Conservation (phyloP, 2,113 vertebrate genomes). For the Tympanuchus pallidicinctus region DNA sequence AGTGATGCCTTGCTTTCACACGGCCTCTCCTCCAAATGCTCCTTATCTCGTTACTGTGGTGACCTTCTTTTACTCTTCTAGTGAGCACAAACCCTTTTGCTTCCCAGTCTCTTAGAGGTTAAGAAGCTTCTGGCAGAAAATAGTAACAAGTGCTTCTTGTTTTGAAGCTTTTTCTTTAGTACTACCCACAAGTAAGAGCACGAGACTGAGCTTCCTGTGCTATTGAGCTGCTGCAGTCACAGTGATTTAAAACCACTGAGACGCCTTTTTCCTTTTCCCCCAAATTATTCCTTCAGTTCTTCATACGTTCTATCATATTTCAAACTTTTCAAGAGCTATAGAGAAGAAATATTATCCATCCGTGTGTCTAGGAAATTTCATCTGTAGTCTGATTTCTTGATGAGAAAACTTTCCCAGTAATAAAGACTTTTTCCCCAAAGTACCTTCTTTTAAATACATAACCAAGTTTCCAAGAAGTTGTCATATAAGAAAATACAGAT, state of each 20-base stretch:
- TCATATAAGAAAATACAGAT: not conserved
- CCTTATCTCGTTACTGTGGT: not conserved
- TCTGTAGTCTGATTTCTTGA: not conserved
- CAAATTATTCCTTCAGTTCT: not conserved
- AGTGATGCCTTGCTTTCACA: not conserved
- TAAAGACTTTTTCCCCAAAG: not conserved
- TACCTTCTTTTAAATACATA: not conserved
- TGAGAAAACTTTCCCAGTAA: not conserved
- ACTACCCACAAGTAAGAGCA: not conserved
- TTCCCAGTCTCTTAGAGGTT: not conserved
- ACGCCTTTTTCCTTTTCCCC: not conserved
- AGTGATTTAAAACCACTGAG: not conserved
- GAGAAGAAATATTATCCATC: not conserved
- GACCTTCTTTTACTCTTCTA: not conserved
- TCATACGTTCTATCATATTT: not conserved
- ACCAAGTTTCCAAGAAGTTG: not conserved
- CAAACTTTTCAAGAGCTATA: fast-evolving
- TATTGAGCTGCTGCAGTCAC: not conserved
- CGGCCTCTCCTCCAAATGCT: not conserved
- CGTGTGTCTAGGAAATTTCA: not conserved
- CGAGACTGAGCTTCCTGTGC: not conserved
- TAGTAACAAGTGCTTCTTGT: not conserved
- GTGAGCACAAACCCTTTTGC: not conserved
- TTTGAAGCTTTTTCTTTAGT: not conserved
- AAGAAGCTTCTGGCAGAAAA: not conserved